A percentile compares a stretch with the other conserved stretches of the same genome.
Conservation (phyloP, 2,797 vertebrate genomes). For the Diplodus puntazzo region DNA sequence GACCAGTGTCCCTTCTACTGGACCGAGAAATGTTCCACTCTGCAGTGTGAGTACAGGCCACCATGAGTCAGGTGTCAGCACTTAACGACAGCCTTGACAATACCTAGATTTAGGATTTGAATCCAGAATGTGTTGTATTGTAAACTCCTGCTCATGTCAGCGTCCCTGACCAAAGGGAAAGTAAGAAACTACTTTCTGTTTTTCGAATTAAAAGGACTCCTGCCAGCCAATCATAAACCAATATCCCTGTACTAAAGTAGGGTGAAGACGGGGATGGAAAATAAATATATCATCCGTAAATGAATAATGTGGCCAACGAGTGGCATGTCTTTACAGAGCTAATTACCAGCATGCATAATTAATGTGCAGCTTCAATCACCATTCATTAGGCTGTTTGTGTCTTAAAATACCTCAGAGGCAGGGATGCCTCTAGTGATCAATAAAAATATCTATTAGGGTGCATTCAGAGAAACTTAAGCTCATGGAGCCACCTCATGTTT, state of each 20-base stretch:
- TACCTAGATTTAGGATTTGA: not conserved
- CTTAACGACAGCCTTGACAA: not conserved
- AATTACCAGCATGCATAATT: not conserved
- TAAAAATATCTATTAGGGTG: not conserved
- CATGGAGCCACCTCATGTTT: not conserved
- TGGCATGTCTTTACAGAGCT: not conserved
- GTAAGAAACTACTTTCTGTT: not conserved
- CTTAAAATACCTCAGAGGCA: not conserved
- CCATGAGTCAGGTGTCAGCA: not conserved
- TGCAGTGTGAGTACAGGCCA: not conserved
- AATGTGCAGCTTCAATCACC: not conserved
- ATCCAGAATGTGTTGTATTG: not conserved
- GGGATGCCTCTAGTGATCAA: not conserved
- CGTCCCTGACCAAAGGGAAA: not conserved
- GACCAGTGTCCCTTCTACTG: constrained; percentile 21
- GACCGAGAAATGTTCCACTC: constrained; percentile 33
- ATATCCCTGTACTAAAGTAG: not conserved
- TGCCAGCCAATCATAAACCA: not conserved
- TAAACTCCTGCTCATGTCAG: not conserved
- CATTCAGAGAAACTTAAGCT: not conserved
- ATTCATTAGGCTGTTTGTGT: not conserved
- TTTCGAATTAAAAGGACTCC: not conserved
- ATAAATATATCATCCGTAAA: not conserved
- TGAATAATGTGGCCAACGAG: not conserved
- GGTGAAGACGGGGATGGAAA: too few relatives aligned